Evolutionary conservation across 2,888 invertebrate genomes (phyloP).

Genomic region (Psylliodes chrysocephalus): DNA sequence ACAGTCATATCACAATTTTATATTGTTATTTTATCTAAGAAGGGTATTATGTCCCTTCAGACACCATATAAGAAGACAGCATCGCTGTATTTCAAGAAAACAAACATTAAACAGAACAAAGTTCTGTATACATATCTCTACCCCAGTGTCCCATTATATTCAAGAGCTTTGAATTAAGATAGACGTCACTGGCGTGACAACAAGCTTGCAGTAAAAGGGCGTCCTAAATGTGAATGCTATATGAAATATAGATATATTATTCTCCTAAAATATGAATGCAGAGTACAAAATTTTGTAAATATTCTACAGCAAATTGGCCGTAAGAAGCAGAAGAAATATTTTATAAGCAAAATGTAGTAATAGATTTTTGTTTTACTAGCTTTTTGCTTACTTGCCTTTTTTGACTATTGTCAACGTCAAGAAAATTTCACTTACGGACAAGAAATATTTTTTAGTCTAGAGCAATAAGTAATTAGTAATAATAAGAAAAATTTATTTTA

Average conservation of each 20-base stretch:
- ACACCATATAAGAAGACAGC: conserved; percentile 8
- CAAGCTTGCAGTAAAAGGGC: conserved; percentile 1
- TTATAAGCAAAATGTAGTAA: too few relatives aligned
- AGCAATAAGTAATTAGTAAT: too few relatives aligned
- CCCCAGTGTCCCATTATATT: conserved; percentile 24
- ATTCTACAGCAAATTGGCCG: not conserved
- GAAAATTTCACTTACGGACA: too few relatives aligned
- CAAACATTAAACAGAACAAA: conserved; percentile 34
- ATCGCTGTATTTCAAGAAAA: conserved; percentile 18
- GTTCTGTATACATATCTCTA: conserved; percentile 22
- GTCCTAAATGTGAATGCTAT: conserved; percentile 10
- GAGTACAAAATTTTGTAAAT: not conserved
- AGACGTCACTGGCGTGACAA: conserved; percentile 16
- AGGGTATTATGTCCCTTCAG: too few relatives aligned
- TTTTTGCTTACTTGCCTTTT: too few relatives aligned
- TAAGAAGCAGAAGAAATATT: not conserved
- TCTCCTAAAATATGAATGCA: conserved; percentile 1
- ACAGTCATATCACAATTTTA: too few relatives aligned
- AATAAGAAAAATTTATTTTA: too few relatives aligned
- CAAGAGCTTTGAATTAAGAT: conserved; percentile 28
- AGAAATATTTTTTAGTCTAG: too few relatives aligned
- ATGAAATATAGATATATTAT: conserved; percentile 14
- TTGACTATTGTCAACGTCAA: too few relatives aligned
- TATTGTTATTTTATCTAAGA: too few relatives aligned
- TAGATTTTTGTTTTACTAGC: too few relatives aligned